Conservation (phyloP, 2,888 invertebrate species). For the Conchocele bisecta region DNA sequence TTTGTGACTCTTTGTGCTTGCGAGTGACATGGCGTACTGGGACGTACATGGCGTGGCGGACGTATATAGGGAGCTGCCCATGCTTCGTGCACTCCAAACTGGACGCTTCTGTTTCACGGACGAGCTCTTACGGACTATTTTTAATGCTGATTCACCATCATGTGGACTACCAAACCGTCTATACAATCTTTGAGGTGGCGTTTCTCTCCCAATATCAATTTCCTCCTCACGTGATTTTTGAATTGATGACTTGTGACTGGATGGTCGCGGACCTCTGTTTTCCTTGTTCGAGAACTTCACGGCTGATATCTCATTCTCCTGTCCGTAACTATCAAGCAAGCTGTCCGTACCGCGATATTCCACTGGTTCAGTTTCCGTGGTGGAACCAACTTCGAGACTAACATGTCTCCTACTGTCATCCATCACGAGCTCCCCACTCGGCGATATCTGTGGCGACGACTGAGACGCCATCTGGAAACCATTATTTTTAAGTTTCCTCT, state of each 20-base stretch:
- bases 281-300: conserved; percentile 45
- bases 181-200: conserved; percentile 49
- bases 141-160: conserved; percentile 7
- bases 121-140: conserved; percentile 10
- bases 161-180: conserved; percentile 54
- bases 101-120: conserved; percentile 40
- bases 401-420: conserved; percentile 22
- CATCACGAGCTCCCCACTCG: background rate
- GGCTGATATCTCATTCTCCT: conserved; percentile 48
- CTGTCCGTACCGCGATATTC: conserved; percentile 21
- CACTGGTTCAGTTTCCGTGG: conserved; percentile 21
- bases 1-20: conserved; percentile 56
- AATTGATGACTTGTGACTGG: conserved; percentile 5
- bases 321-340: conserved; percentile 59
- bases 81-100: conserved; percentile 62
- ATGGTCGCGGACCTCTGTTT: too few species aligned
- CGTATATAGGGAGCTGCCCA: conserved; percentile 60
- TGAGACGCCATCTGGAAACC: conserved; percentile 18
- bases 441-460: background rate
- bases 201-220: conserved; percentile 34
- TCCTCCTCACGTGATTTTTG: conserved; percentile 2
- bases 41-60: conserved; percentile 45
- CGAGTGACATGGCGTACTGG: conserved; percentile 42
- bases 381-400: conserved; percentile 30
- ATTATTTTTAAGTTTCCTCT: conserved; percentile 55